phyloP scores from a whole-genome alignment of 1,140 invertebrate genomes.

The Nomia melanderi region DNA sequence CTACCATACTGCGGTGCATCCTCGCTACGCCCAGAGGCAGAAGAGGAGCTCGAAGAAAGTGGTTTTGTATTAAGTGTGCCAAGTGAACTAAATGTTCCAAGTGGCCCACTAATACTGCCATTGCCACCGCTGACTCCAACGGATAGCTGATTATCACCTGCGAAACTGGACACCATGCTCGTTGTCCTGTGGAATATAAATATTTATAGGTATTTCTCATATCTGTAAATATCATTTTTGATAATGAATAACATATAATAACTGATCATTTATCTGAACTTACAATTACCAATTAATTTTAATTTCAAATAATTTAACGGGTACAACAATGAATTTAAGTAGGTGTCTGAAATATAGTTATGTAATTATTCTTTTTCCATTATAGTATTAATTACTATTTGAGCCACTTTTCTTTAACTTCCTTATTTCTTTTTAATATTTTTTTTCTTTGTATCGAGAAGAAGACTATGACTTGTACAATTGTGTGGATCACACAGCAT shows the following conservation, averaged over 20 bases:
- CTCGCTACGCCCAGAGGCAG: conserved; percentile 77
- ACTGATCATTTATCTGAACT: neutral
- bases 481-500: no score
- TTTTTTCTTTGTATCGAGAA: no score
- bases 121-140: conserved; percentile 50
- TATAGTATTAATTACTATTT: no score
- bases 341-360: no score
- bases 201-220: conserved; percentile 77
- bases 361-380: no score
- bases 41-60: conserved; percentile 78
- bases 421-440: no score
- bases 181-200: conserved; percentile 77
- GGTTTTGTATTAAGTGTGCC: conserved; percentile 60
- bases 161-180: conserved; percentile 75
- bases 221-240: conserved; percentile 74
- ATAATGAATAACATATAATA: conserved; percentile 61
- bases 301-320: no score
- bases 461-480: no score
- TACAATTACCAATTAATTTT: conserved; percentile 25
- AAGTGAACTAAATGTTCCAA: conserved; percentile 45
- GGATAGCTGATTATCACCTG: conserved; percentile 68
- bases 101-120: conserved; percentile 28
- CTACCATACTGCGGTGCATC: conserved; percentile 76
- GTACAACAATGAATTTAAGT: no score
- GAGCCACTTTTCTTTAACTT: no score